Percentiles rank a stretch among this genome's conserved stretches.
Evolutionary conservation across 2,888 invertebrate species (phyloP).

Genomic region (Heterodera filipjevi): DNA sequence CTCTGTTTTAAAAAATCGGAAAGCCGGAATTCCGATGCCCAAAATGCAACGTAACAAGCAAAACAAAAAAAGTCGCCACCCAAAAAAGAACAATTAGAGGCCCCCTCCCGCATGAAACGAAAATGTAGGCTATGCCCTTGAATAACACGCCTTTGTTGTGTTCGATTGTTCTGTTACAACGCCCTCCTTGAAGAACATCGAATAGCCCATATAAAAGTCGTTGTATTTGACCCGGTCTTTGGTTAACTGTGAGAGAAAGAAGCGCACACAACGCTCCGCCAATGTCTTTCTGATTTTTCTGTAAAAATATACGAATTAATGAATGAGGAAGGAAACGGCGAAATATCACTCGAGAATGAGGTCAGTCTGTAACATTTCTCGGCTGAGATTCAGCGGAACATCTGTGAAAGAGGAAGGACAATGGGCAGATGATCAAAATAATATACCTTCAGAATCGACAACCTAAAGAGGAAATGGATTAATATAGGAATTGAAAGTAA

Average conservation of each 20-base stretch:
- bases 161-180: conserved; percentile 83
- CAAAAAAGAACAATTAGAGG: no score
- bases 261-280: conserved; percentile 81
- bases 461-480: not conserved
- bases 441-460: conserved; percentile 23
- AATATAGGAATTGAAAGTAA: not conserved
- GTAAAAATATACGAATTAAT: conserved; percentile 17
- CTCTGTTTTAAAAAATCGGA: no score
- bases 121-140: not conserved
- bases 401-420: conserved; percentile 71
- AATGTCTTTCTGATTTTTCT: conserved; percentile 80
- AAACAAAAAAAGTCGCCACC: no score
- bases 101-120: no score
- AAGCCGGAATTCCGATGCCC: no score
- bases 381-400: conserved; percentile 92
- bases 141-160: conserved; percentile 75
- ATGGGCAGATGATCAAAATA: not conserved
- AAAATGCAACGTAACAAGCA: no score
- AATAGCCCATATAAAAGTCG: conserved; percentile 87
- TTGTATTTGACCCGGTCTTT: conserved; percentile 82
- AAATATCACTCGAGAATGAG: conserved; percentile 74
- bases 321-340: conserved; percentile 15
- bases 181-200: conserved; percentile 88
- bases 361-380: conserved; percentile 92
- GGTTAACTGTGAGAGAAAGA: conserved; percentile 80